Percentiles rank a stretch among this genome's conserved stretches.
Evolutionary conservation across 2,888 invertebrate genomes (phyloP).

Genomic region (Nemotelus pantherinus): DNA sequence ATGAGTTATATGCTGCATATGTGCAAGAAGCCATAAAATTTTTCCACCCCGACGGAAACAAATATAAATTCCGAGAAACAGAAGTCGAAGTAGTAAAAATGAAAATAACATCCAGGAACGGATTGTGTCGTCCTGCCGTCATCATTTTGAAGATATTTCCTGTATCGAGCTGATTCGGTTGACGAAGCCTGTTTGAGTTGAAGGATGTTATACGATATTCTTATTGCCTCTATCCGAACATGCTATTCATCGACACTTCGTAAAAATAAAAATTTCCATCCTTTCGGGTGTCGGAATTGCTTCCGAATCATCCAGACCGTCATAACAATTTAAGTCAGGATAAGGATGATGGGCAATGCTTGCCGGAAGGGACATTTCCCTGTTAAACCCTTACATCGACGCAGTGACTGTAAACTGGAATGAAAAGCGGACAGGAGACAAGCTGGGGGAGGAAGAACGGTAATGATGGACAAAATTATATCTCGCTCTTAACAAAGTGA

Average conservation of each 20-base stretch:
- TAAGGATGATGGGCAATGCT: slow-evolving; percentile 6
- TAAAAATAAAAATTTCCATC: slow-evolving; percentile 44
- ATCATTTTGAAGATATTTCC: neutral
- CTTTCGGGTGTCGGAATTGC: slow-evolving; percentile 7
- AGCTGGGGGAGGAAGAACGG: too few relatives aligned
- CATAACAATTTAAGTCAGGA: slow-evolving; percentile 30
- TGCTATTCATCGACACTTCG: slow-evolving; percentile 34
- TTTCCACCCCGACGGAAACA: neutral
- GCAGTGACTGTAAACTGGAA: too few relatives aligned
- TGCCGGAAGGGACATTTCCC: slow-evolving; percentile 29
- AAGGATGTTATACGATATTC: neutral
- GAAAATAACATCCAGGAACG: neutral
- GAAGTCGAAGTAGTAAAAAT: slow-evolving; percentile 29
- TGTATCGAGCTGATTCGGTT: neutral
- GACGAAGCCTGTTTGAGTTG: neutral
- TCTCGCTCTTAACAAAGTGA: too few relatives aligned
- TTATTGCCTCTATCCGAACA: slow-evolving; percentile 10
- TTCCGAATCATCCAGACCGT: slow-evolving; percentile 24
- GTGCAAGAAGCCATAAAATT: slow-evolving; percentile 12
- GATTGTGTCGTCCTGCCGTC: neutral
- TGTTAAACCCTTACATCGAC: neutral
- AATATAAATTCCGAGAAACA: neutral
- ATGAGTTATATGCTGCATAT: slow-evolving; percentile 33
- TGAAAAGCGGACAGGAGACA: too few relatives aligned
- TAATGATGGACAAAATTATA: too few relatives aligned